phyloP scores from a whole-genome alignment of 2,113 vertebrate genomes.

The Engraulis encrasicolus region DNA sequence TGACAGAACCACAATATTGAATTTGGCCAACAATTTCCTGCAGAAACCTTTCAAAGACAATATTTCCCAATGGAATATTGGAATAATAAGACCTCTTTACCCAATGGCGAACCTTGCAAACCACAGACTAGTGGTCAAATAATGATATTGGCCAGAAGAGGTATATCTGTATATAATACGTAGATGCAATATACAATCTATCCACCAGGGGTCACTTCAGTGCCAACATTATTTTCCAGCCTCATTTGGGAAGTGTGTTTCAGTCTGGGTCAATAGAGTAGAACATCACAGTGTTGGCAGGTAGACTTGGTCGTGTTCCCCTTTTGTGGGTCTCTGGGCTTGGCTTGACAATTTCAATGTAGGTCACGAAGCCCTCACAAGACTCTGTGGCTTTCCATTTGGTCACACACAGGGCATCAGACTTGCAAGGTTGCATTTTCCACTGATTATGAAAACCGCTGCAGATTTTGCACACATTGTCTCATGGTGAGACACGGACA shows the following conservation, averaged over 20 bases:
- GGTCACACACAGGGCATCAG: background rate
- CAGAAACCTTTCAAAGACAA: background rate
- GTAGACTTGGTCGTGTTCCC: background rate
- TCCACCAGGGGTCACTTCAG: conserved; percentile 3
- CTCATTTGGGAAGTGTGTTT: background rate
- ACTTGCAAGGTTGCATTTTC: background rate
- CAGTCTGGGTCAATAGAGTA: background rate
- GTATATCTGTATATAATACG: too few relatives aligned
- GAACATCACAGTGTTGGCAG: background rate
- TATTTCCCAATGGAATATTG: too few relatives aligned
- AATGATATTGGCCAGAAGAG: background rate
- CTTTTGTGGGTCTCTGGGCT: conserved; percentile 2
- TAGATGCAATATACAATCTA: background rate
- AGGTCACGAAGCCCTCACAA: background rate
- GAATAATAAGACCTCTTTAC: background rate
- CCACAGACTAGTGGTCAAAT: background rate
- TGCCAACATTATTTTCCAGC: background rate
- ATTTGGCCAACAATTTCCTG: background rate
- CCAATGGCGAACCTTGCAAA: too few relatives aligned
- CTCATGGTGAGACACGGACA: background rate
- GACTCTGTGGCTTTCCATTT: background rate
- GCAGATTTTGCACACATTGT: background rate
- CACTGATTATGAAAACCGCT: background rate
- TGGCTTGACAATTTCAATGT: background rate
- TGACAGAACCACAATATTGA: background rate